Base-by-base conservation (phyloP, 2,797 vertebrate species). In the Sandelia bainsii region DNA sequence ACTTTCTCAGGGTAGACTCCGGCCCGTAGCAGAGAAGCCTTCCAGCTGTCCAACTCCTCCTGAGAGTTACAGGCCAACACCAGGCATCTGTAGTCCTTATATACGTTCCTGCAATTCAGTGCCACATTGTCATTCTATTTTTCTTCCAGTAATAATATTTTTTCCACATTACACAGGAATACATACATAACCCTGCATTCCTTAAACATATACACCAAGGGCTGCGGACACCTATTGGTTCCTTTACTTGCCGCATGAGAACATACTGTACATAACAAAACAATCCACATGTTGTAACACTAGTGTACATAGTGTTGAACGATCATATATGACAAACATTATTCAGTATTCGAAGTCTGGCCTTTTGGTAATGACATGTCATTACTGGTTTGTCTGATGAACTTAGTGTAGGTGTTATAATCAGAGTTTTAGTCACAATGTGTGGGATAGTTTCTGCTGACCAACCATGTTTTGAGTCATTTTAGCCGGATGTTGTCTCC, bases 1-100 rank as follows among this genome's bases (percentile, higher is more conserved):
- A 94, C 92, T 94, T 94, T 91, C 94, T 94, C 94, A n/a, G 93
- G 93, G 94, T 97, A 96, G 85, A 98, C 96, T 76, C 97, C 96
- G 1, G 97, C 97, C 83, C 96, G 95, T 1, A 98, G 93, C 56
- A 98, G 91, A 85, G 97, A 98, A 17, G 95, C 95, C 90, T 97
- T 98, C 97, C 97, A 98, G 95, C 96, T 96, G 94, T 98, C 96
- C 87, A 97, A 84, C 75, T 98, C 97, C 89, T 97, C 97, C 85
- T 96, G 96, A 60, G 95, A 94, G 88, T 95, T 94, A 86, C 96
- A 97, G 62, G 96, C 95, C 88, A 98, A 90, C 92, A 97, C 96
- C 89, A 98, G 93, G 91, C 94, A 96, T 81, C 93, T 95, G 93
- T 98, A 96, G 95, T 97, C 96, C 93, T 97, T 98, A 91, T 97